Evolutionary conservation across 23 tunicate genomes (phyloP).

Genomic region (Diplosoma virens): DNA sequence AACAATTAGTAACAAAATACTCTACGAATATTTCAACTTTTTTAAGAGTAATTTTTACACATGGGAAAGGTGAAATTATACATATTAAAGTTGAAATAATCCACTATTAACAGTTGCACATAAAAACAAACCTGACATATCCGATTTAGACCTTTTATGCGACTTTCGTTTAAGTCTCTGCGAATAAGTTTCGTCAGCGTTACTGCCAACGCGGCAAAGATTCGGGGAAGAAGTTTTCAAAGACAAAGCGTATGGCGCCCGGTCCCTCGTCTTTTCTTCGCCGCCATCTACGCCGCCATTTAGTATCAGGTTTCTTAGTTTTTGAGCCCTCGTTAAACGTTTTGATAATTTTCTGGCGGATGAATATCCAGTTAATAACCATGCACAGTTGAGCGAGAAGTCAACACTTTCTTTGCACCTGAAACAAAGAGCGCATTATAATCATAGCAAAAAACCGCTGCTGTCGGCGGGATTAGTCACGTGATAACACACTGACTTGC

Average conservation of each 20-base stretch:
- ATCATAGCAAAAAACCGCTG: too few species aligned
- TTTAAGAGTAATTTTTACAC: too few species aligned
- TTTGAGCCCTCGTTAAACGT: conserved; percentile 79
- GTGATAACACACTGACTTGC: too few species aligned
- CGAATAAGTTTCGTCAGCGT: conserved; percentile 32
- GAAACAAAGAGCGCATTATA: too few species aligned
- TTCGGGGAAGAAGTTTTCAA: conserved; percentile 34
- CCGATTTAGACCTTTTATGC: conserved; percentile 83
- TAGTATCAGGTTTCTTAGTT: conserved; percentile 65
- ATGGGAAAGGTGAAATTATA: too few species aligned
- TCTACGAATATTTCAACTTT: too few species aligned
- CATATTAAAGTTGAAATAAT: too few species aligned
- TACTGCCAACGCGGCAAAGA: conserved; percentile 14
- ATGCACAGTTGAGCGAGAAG: conserved; percentile 91
- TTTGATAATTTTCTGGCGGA: conserved; percentile 45
- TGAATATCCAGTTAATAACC: conserved; percentile 84
- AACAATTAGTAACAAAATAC: too few species aligned
- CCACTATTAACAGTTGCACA: too few species aligned
- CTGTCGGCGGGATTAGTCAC: too few species aligned
- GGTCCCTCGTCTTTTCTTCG: conserved; percentile 21
- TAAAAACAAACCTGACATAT: conserved; percentile 57
- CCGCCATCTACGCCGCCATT: conserved; percentile 62
- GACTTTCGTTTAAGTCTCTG: conserved; percentile 53
- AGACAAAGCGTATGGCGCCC: conserved; percentile 42
- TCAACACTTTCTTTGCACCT: conserved; percentile 97